A percentile compares a stretch with the other conserved stretches of the same genome.
Conservation (phyloP, 2,888 invertebrate species). For the Leptinotarsa rubiginosa region DNA sequence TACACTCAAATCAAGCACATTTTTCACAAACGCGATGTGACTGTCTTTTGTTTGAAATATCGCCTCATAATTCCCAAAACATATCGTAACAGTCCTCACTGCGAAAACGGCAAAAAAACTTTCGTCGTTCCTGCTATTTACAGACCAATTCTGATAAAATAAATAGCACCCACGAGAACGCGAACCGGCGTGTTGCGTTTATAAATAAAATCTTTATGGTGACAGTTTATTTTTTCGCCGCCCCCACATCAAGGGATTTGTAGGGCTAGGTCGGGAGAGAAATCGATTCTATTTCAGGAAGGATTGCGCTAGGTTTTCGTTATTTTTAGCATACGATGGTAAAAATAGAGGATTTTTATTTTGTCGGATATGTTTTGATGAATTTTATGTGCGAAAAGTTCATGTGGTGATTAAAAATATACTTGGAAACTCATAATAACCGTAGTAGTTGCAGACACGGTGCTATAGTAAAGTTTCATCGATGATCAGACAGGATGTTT, state of each 20-base stretch:
- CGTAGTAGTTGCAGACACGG: too few species aligned
- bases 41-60: not conserved
- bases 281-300: constrained; percentile 33
- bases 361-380: not conserved
- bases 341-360: not conserved
- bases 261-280: constrained; percentile 41
- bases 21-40: too few species aligned
- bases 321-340: not conserved
- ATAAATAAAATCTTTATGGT: constrained; percentile 30
- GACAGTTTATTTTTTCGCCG: constrained; percentile 37
- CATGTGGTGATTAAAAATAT: not conserved
- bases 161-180: constrained; percentile 10
- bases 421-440: too few species aligned
- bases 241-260: constrained; percentile 34
- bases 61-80: constrained; percentile 5
- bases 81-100: constrained; percentile 4
- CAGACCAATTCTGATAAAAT: constrained; percentile 25
- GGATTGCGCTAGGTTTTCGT: not conserved
- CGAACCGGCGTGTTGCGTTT: constrained; percentile 25
- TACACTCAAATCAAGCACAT: too few species aligned
- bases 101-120: constrained; percentile 1
- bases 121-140: constrained; percentile 28
- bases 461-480: too few species aligned
- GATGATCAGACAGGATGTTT: too few species aligned
- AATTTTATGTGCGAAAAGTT: not conserved